Base-by-base conservation (phyloP, 2,797 vertebrate species). In the Sebastes glaucus region DNA sequence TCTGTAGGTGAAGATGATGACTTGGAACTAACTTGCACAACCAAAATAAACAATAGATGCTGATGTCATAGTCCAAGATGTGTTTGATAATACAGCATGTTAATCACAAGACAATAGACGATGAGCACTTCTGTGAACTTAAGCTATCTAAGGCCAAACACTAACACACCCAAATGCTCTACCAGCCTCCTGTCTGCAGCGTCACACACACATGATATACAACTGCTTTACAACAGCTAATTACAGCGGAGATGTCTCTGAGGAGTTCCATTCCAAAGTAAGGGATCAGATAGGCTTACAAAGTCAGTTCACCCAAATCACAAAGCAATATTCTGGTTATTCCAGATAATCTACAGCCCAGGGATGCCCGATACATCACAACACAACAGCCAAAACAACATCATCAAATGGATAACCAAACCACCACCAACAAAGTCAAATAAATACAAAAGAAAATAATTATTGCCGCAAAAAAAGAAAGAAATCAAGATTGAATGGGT, bases 31-130 rank as follows among this genome's bases (percentile, higher is more conserved):
- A 77, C 32, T 53, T 55, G 4, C 6, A 38, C 14, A 2, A 27
- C n/a, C 3, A 9, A 5, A 22, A 35, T 53, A 53, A 66, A 53
- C 16, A 23, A 9, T 11, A 11, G n/a, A 49, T 16, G 38, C 68
- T 63, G 68, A 2, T 33, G 46, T 79, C 72, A 85, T 10, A 2
- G n/a, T 20, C n/a, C 4, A n/a, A 52, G 11, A 2, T 71, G 49
- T 62, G 42, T 46, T 85, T 66, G 74, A 53, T 53, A 53, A 53
- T 53, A 22, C 49, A 22, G 11, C 4, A 22, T 69, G 25, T 35
- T 68, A 25, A 77, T 65, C 11, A 42, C 32, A 6, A 71, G 27
- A 8, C 66, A 81, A 75, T 33, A 72, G 65, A 70, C 11, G 32
- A 74, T 16, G 53, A 78, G 52, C 14, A 16, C 67, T 61, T 49